Evolutionary conservation across 1,140 invertebrate species (phyloP).

Genomic region (Anagrus nilaparvatae): DNA sequence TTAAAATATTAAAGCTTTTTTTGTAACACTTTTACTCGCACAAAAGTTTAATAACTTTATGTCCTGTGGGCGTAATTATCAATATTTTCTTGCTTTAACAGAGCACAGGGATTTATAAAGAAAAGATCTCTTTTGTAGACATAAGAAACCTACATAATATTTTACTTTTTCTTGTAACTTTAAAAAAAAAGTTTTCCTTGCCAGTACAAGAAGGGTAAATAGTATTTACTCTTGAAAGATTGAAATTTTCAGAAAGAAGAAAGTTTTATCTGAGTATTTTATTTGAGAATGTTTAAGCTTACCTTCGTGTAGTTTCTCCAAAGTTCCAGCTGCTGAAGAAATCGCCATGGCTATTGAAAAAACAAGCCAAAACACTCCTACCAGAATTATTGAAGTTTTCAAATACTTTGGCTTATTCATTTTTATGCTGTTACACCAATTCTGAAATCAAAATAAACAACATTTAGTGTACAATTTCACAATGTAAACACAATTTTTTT

Average conservation of each 20-base stretch:
- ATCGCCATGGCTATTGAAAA: constrained; percentile 25
- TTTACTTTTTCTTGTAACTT: too few species aligned
- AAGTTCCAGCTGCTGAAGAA: constrained; percentile 29
- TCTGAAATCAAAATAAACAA: constrained; percentile 28
- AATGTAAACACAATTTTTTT: too few species aligned
- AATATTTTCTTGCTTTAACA: too few species aligned
- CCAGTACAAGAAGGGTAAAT: too few species aligned
- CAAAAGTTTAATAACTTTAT: too few species aligned
- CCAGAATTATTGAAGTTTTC: constrained; percentile 27
- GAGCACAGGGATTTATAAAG: too few species aligned
- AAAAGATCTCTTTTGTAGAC: too few species aligned
- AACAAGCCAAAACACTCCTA: constrained; percentile 26
- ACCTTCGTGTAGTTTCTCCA: constrained; percentile 41
- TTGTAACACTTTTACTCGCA: too few species aligned
- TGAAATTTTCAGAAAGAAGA: constrained; percentile 21
- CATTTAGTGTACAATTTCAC: background rate
- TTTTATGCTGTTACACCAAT: constrained; percentile 27
- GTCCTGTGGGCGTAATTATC: too few species aligned
- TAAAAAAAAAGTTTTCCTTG: too few species aligned
- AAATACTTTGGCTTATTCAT: constrained; percentile 33
- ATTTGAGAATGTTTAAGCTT: constrained; percentile 21
- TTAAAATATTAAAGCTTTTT: too few species aligned
- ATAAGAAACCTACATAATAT: too few species aligned
- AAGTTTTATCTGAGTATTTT: constrained; percentile 23
- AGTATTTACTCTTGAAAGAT: constrained; percentile 19